Evolutionary conservation across 1,140 invertebrate genomes (phyloP).

Genomic region (Muscidifurax raptorellus): DNA sequence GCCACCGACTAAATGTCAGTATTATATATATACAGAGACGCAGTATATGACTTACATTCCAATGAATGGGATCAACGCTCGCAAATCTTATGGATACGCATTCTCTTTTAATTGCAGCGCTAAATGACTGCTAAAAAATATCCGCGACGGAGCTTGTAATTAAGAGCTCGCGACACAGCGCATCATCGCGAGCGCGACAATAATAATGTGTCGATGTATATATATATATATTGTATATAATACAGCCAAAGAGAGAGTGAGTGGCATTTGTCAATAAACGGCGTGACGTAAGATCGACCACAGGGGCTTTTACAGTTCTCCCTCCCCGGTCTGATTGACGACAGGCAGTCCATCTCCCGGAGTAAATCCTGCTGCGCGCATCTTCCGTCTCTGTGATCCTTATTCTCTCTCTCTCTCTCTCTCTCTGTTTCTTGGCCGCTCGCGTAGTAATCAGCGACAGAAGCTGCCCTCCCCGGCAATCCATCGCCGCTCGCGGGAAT

Average conservation of each 20-base stretch:
- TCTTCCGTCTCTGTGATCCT: conserved; percentile 1
- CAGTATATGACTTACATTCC: no score
- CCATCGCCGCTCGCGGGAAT: conserved; percentile 20
- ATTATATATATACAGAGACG: no score
- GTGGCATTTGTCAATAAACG: conserved; percentile 52
- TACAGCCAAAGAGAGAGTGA: neutral
- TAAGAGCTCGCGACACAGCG: conserved; percentile 35
- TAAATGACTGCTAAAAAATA: no score
- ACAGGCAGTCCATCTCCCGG: conserved; percentile 7
- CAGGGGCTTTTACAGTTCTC: conserved; percentile 33
- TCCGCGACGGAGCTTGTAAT: conserved; percentile 21
- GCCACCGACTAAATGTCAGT: conserved; percentile 6
- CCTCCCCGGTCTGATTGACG: conserved; percentile 43
- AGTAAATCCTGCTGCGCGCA: conserved; percentile 1
- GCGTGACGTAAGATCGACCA: conserved; percentile 30
- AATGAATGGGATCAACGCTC: no score
- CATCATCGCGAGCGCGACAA: no score
- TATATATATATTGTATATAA: no score
- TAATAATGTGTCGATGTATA: no score
- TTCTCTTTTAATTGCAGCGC: no score
- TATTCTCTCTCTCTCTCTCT: conserved; percentile 14
- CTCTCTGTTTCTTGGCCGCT: neutral
- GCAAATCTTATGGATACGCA: no score
- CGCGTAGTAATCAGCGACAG: conserved; percentile 44
- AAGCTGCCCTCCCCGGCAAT: conserved; percentile 15